Percentiles rank a stretch among this genome's conserved stretches.
Conservation (phyloP, 2,888 invertebrate species). For the Bembecia ichneumoniformis region DNA sequence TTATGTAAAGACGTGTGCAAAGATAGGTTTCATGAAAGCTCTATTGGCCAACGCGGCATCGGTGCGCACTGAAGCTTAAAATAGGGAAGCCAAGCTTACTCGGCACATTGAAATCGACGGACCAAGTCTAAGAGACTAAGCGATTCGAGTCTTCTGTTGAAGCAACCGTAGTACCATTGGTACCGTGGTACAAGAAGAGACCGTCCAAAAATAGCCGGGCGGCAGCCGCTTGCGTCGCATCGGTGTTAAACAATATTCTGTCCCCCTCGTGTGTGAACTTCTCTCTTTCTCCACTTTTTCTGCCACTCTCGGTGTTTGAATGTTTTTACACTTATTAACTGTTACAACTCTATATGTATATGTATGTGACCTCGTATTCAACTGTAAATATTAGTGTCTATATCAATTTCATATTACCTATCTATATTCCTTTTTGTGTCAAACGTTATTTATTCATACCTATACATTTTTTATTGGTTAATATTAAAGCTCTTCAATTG, state of each 20-base stretch:
- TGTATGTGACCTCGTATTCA: slow-evolving; percentile 38
- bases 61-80: background rate
- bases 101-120: background rate
- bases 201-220: slow-evolving; percentile 62
- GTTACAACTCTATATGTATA: slow-evolving; percentile 40
- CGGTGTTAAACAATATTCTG: slow-evolving; percentile 57
- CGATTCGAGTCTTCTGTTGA: no score
- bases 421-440: slow-evolving; percentile 20
- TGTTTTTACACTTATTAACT: slow-evolving; percentile 65
- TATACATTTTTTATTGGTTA: background rate
- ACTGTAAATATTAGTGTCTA: slow-evolving; percentile 9
- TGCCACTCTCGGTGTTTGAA: slow-evolving; percentile 69
- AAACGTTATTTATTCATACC: slow-evolving; percentile 12
- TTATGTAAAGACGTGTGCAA: no score
- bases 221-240: slow-evolving; percentile 62
- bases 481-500: no score
- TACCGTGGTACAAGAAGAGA: no score
- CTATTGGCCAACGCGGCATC: background rate
- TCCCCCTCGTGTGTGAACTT: slow-evolving; percentile 43
- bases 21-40: no score
- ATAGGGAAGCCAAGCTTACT: background rate
- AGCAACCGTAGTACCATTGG: no score
- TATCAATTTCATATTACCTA: background rate
- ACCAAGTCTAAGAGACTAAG: background rate
- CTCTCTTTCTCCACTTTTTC: slow-evolving; percentile 62